A percentile compares a stretch with the other conserved stretches of the same genome.
Conservation (phyloP, 2,797 vertebrate species). For the Vultur gryphus region DNA sequence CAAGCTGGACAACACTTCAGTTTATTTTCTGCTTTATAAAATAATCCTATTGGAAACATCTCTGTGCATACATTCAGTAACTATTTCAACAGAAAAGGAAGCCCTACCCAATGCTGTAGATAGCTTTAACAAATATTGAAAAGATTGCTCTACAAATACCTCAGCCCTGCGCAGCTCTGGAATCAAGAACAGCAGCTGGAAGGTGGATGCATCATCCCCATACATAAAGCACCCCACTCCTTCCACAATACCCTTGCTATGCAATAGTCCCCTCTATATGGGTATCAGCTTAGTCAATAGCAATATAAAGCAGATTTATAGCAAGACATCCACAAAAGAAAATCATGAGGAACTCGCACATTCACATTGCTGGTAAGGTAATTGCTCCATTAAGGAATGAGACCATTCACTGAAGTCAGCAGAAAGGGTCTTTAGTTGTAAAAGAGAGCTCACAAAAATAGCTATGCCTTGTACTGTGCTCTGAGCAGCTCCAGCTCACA, state of each 20-base stretch:
- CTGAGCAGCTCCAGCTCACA: neutral
- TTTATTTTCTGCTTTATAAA: conserved; percentile 32
- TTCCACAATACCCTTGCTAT: rapidly evolving
- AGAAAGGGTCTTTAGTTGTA: neutral
- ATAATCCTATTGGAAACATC: conserved; percentile 17
- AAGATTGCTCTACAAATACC: neutral
- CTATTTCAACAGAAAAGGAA: neutral
- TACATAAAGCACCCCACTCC: neutral
- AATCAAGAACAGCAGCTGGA: neutral
- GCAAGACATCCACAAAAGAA: neutral
- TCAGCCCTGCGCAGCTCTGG: neutral
- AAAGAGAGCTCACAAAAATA: neutral
- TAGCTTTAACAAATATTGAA: conserved; percentile 15
- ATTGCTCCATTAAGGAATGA: neutral
- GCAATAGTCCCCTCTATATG: neutral
- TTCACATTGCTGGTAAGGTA: neutral
- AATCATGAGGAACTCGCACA: rapidly evolving
- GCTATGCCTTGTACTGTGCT: no score
- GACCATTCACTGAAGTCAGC: neutral
- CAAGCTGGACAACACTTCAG: neutral
- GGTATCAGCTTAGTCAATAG: neutral
- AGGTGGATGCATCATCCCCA: neutral
- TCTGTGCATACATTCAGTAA: neutral
- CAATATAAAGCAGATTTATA: neutral
- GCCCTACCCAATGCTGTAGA: neutral